Evolutionary conservation across 2,113 vertebrate species (phyloP), one percentile per base, ranked within the genome.

Genomic region (Asarcornis scutulata): DNA sequence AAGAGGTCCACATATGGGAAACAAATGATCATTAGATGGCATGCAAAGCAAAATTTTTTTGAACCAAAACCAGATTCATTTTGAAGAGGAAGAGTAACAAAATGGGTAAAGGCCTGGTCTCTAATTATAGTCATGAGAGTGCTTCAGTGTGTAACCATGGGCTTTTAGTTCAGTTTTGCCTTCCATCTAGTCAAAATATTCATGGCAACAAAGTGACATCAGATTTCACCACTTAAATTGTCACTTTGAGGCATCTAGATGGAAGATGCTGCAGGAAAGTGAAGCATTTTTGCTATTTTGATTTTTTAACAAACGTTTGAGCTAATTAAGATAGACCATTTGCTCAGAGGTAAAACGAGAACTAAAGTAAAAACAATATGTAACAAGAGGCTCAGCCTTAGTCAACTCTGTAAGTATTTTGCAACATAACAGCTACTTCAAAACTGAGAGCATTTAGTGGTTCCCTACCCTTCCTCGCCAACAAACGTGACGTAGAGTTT

Each of bases 401-500:
- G 38, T 16, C 69, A 91, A 23, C 55, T 31, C 9, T 16, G 16
- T 31, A 42, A 21, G 32, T 34, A 48, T 55, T 87, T 92, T 66
- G 74, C 72, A 89, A 42, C 15, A 3, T 17, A 84, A 89, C 17
- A 78, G 60, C 26, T 73, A 60, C 68, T 83, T 78, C 53, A 81
- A 48, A 91, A 80, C 48, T 2, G 4, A 77, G 6, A 60, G 27
- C 27, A 48, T n/a, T 88, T 34, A 55, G 74, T 78, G 60, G 76
- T 40, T 83, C 27, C 98, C 95, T 97, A 99, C 99, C 99, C 99
- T 96, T 99, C 99, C 91, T 99, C 99, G 93, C 99, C 99, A 55
- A 99, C 98, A 86, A 99, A 99, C 2, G 99, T 99, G 97, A 99
- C 97, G 52, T 99, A 99, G 85, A 99, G 99, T 91, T 99, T 99